Evolutionary conservation across 2,797 vertebrate genomes (phyloP).

Genomic region (Pelobates cultripes): DNA sequence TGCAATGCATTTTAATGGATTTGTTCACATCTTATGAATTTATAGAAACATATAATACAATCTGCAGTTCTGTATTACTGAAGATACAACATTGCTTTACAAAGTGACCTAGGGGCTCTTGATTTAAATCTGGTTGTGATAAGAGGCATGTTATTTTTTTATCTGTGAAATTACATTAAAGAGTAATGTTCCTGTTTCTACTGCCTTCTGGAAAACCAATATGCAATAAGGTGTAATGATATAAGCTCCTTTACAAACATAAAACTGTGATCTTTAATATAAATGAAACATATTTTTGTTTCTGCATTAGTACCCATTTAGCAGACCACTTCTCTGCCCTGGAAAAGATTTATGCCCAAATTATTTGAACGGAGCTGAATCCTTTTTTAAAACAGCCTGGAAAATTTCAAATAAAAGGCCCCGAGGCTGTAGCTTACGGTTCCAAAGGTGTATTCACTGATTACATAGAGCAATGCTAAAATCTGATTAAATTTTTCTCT

Average conservation of each 20-base stretch:
- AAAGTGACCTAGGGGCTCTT: neutral
- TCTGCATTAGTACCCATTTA: neutral
- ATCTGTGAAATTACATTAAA: neutral
- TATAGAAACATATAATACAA: neutral
- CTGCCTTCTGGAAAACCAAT: neutral
- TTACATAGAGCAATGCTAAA: slow-evolving; percentile 54
- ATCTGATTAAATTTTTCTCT: slow-evolving; percentile 65
- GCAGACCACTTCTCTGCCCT: neutral
- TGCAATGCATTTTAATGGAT: too few relatives aligned
- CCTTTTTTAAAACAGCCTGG: neutral
- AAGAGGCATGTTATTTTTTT: neutral
- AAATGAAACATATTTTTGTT: slow-evolving; percentile 5
- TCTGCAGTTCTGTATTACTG: neutral
- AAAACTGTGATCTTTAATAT: neutral
- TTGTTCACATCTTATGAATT: neutral
- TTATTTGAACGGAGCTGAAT: neutral
- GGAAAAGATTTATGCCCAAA: neutral
- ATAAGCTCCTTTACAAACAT: neutral
- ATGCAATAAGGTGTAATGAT: neutral
- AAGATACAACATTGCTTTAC: neutral
- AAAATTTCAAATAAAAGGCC: neutral
- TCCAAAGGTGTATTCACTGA: slow-evolving; percentile 43
- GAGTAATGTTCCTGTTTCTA: neutral
- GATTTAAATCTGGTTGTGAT: neutral
- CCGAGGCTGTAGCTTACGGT: neutral